A percentile compares a stretch with the other conserved stretches of the same genome.
These are phyloP conservation scores for Zapus hudsonius DNA, from an alignment of 2,113 vertebrate species.

Conservation along the genomic window DNA sequence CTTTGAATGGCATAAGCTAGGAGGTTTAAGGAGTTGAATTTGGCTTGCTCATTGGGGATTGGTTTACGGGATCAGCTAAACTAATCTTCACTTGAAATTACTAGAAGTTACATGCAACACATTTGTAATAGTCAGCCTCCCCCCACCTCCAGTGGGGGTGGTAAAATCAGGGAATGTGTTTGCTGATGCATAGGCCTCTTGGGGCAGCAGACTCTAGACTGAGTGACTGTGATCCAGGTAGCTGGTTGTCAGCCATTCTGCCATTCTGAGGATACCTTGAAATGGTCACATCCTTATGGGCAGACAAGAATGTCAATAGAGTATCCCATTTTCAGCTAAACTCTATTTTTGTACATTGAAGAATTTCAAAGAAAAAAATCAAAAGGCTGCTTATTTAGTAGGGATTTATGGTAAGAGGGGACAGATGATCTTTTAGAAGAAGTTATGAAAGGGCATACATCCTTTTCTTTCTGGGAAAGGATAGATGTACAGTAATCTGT, in stretches of 20 bases:
- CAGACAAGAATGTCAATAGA: neutral
- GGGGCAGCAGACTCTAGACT: neutral
- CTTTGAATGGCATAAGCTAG: neutral
- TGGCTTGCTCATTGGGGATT: neutral
- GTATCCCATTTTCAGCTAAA: neutral
- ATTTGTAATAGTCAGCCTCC: neutral
- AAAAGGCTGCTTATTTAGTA: neutral
- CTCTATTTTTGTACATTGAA: neutral
- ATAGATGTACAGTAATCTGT: neutral
- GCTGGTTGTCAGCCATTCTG: neutral
- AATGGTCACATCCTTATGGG: neutral
- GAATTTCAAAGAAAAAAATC: neutral
- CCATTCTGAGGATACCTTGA: neutral
- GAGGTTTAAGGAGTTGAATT: neutral
- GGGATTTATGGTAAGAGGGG: neutral
- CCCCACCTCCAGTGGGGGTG: neutral
- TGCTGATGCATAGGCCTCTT: neutral
- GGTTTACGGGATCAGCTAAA: neutral
- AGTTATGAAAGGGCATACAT: neutral
- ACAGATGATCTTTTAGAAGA: neutral
- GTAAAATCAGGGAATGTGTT: neutral
- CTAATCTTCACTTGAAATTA: neutral
- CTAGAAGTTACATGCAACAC: neutral
- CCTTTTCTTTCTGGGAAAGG: neutral
- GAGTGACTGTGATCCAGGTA: neutral